Percentiles rank a stretch among this genome's conserved stretches.
These are phyloP conservation scores for Meteorus colon DNA, from an alignment of 2,888 invertebrate genomes.

Conservation along the genomic window DNA sequence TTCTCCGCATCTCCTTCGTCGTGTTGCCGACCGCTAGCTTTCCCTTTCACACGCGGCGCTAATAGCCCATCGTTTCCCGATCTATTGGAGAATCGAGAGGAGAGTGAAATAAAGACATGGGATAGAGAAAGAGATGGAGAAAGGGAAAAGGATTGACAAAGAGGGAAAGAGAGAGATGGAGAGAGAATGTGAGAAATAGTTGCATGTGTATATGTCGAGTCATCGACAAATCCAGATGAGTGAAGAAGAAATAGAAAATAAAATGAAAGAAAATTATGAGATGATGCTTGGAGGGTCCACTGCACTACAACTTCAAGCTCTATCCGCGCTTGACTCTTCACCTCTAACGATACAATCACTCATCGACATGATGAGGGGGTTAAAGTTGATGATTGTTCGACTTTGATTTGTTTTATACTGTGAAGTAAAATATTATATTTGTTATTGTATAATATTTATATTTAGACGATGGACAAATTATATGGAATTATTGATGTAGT, in stretches of 20 bases:
- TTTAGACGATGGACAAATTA: background rate
- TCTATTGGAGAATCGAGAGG: conserved; percentile 56
- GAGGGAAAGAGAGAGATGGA: background rate
- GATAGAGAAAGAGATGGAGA: background rate
- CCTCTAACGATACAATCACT: conserved; percentile 23
- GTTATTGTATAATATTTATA: background rate
- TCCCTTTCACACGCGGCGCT: conserved; percentile 72
- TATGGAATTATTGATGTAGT: no score
- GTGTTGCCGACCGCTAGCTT: conserved; percentile 63
- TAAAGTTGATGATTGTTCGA: background rate
- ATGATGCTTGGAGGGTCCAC: conserved; percentile 31
- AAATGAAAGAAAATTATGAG: conserved; percentile 13
- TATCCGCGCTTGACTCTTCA: conserved; percentile 37
- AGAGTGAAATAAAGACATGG: conserved; percentile 35
- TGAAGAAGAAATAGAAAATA: background rate
- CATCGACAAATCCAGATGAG: conserved; percentile 51
- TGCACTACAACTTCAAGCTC: conserved; percentile 37
- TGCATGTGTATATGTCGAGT: conserved; percentile 54
- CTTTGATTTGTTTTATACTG: background rate
- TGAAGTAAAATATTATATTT: background rate
- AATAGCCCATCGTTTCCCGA: conserved; percentile 69
- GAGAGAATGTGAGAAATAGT: conserved; percentile 8
- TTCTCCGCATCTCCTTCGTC: conserved; percentile 53
- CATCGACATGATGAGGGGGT: background rate
- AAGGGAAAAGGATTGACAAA: background rate